These are phyloP conservation scores for Conus canariensis DNA, from an alignment of 2,888 invertebrate species.

Conservation along the genomic window DNA sequence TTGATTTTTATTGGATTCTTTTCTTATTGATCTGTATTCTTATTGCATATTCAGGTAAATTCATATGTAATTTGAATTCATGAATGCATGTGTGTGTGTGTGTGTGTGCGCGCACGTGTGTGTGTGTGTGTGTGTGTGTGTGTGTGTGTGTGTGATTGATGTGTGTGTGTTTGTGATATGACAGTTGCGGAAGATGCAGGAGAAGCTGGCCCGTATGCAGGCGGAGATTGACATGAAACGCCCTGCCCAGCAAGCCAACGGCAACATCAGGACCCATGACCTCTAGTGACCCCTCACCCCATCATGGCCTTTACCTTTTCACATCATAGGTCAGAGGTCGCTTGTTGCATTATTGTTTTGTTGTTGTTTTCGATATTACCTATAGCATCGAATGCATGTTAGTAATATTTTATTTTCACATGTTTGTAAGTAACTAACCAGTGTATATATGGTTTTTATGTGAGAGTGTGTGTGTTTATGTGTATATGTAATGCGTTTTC, in stretches of 20 bases:
- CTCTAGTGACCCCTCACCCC: constrained; percentile 52
- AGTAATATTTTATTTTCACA: no score
- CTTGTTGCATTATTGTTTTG: not conserved
- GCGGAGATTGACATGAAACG: constrained; percentile 86
- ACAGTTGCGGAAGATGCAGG: constrained; percentile 97
- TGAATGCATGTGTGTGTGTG: constrained; percentile 1
- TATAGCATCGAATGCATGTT: no score
- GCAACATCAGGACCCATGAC: constrained; percentile 69
- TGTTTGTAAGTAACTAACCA: no score
- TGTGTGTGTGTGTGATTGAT: not conserved
- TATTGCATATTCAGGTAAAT: no score
- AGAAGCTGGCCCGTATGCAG: constrained; percentile 98
- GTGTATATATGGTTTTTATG: no score
- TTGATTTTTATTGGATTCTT: no score
- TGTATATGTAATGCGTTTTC: no score
- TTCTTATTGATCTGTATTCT: no score
- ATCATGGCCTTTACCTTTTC: not conserved
- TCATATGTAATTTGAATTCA: no score
- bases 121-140: not conserved
- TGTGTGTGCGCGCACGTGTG: not conserved
- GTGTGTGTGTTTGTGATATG: constrained; percentile 21
- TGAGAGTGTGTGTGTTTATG: no score
- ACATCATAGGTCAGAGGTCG: constrained; percentile 15
- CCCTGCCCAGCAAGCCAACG: constrained; percentile 64
- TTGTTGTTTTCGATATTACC: no score